phyloP scores from a whole-genome alignment of 2,888 invertebrate species.

The Ophion ellenae region DNA sequence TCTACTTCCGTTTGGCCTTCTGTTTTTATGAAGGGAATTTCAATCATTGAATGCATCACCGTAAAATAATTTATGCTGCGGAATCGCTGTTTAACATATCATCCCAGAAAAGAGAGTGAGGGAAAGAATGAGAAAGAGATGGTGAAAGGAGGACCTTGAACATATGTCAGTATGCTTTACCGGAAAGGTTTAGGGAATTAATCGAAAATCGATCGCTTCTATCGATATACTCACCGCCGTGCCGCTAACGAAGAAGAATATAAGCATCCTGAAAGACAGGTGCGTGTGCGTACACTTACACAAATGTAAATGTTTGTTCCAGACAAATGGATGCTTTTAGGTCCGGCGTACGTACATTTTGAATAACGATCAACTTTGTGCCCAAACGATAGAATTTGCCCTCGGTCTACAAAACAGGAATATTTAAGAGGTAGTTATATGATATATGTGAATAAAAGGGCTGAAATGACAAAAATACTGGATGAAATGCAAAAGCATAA shows the following conservation, averaged over 20 bases:
- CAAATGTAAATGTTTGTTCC: slow-evolving; percentile 21
- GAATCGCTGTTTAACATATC: background rate
- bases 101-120: background rate
- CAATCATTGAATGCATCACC: background rate
- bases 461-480: slow-evolving; percentile 12
- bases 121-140: background rate
- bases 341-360: slow-evolving; percentile 12
- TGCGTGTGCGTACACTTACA: background rate
- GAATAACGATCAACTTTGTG: slow-evolving; percentile 57
- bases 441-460: background rate
- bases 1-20: background rate
- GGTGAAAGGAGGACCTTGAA: too few relatives aligned
- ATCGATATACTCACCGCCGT: slow-evolving; percentile 6
- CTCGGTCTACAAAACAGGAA: slow-evolving; percentile 24
- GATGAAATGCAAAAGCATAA: slow-evolving; percentile 11
- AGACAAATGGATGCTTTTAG: slow-evolving; percentile 16
- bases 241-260: slow-evolving; percentile 10
- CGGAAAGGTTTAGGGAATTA: background rate
- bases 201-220: slow-evolving; percentile 2
- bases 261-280: background rate
- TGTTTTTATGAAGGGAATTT: background rate
- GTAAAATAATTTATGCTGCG: background rate
- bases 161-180: background rate
- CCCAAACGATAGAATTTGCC: slow-evolving; percentile 53
- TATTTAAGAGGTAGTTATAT: slow-evolving; percentile 3